Percentiles rank a stretch among this genome's conserved stretches.
These are phyloP conservation scores for Physeter macrocephalus DNA, from an alignment of 2,113 vertebrate genomes.

Conservation along the genomic window DNA sequence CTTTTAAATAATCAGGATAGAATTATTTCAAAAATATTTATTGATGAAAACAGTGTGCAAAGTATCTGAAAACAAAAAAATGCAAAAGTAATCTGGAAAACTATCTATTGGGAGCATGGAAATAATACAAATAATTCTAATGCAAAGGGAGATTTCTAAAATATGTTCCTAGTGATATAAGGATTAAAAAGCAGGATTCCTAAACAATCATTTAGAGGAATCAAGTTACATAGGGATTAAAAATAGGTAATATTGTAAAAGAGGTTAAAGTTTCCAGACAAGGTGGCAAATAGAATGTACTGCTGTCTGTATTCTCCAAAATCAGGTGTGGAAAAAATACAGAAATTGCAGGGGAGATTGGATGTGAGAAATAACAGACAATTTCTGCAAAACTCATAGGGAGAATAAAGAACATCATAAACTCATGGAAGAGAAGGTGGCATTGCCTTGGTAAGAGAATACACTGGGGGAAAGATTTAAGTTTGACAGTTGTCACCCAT, in stretches of 20 bases:
- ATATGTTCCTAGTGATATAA: not conserved
- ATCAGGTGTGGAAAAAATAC: not conserved
- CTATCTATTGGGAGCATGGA: not conserved
- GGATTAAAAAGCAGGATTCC: not conserved
- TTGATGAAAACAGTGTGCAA: not conserved
- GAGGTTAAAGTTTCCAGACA: not conserved
- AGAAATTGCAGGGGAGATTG: not conserved
- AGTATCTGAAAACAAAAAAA: not conserved
- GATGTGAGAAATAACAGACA: too few relatives aligned
- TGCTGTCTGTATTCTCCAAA: not conserved
- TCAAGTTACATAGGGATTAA: not conserved
- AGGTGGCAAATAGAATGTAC: not conserved
- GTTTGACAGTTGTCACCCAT: not conserved
- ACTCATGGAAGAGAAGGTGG: not conserved
- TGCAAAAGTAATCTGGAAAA: not conserved
- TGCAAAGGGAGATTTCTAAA: not conserved
- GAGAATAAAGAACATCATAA: too few relatives aligned
- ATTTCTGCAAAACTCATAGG: too few relatives aligned
- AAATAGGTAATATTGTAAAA: not conserved
- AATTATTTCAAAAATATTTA: not conserved
- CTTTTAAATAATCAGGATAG: not conserved
- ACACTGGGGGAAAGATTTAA: not conserved
- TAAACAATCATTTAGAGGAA: not conserved
- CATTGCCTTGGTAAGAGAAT: not conserved
- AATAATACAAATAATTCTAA: not conserved